Base-by-base conservation (phyloP, 1,140 invertebrate species). In the Camponotus floridanus region DNA sequence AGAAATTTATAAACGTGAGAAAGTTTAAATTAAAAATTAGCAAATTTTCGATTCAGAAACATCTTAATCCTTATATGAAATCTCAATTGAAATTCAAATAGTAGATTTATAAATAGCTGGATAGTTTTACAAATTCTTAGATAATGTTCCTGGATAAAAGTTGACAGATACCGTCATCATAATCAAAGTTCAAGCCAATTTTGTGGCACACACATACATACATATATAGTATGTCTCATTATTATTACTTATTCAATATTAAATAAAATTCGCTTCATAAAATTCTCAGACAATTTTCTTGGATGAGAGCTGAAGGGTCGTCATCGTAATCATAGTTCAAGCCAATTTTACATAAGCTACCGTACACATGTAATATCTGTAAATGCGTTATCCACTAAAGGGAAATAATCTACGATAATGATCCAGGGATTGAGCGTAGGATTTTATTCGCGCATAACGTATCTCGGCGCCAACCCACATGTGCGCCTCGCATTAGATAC, bases 391-490 rank as follows among this genome's bases (percentile, higher is more conserved):
- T 39, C 15, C 39, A 26, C 21, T 26, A 42, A 62, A 59, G 39
- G 26, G 13, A 61, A 81, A 36, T 61, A 45, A 74, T 61, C 42
- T 83, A 36, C 48, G 1, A n/a, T 74, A 74, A 51, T 51, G 48
- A 51, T 5, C 48, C 48, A 18, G 18, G 31, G 0, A 83, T 83
- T 61, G 39, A 74, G 39, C 73, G 57, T 39, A 73, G 39, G 55
- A 51, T 85, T 86, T 86, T 85, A 87, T 90, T 87, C 55, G 36
- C n/a, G 15, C 45, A 42, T 65, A 65, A 36, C 59, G 62, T 89
- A 71, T 57, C 80, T 86, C 71, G 85, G 73, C 80, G 86, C 68
- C 88, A 90, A 89, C 90, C 90, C 90, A 91, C 89, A 91, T 91
- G 85, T 84, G 79, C 59, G 84, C 31, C 70, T 91, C 65, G 67